Conservation (phyloP, 2,113 vertebrate genomes). For the Brachypodius melanocephalos region DNA sequence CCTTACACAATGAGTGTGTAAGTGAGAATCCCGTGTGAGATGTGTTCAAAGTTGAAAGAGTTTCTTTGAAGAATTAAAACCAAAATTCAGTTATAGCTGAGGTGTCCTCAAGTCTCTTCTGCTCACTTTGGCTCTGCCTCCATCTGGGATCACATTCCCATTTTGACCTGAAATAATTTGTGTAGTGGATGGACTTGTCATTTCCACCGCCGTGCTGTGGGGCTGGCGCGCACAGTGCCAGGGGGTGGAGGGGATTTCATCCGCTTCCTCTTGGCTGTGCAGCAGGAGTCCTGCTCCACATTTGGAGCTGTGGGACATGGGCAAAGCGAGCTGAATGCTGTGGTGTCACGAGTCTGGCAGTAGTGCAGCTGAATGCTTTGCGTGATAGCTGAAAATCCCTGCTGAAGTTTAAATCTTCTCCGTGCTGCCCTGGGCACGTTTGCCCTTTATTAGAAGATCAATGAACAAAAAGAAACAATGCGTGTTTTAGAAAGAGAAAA, state of each 20-base stretch:
- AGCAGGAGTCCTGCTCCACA: neutral
- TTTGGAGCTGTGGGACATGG: neutral
- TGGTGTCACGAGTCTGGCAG: neutral
- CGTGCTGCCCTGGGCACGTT: neutral
- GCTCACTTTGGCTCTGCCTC: neutral
- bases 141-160: neutral
- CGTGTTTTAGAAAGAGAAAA: neutral
- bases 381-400: neutral
- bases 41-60: fast-evolving
- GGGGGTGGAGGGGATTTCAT: neutral
- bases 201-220: neutral
- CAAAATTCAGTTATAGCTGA: neutral
- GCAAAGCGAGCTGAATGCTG: neutral
- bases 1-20: fast-evolving
- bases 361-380: neutral
- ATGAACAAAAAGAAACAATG: neutral
- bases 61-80: neutral
- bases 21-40: neutral
- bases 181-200: neutral
- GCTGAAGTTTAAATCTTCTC: neutral
- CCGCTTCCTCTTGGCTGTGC: neutral
- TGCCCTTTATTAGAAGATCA: neutral
- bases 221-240: fast-evolving
- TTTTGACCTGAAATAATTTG: neutral
- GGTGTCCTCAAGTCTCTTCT: neutral